phyloP scores from a whole-genome alignment of 2,888 invertebrate genomes.

The Scaptomyza flava region DNA sequence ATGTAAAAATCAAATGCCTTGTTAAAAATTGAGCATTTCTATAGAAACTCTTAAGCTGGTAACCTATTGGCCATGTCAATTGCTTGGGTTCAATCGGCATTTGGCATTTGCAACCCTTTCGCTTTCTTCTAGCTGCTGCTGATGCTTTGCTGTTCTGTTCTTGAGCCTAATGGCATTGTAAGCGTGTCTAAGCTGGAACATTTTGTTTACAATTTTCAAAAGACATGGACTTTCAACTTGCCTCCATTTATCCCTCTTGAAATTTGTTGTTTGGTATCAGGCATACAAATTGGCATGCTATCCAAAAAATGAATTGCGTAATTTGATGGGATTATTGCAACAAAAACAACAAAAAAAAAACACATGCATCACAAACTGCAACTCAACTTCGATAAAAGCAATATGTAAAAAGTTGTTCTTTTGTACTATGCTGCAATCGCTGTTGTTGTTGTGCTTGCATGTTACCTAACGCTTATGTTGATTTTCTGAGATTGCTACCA shows the following conservation, averaged over 20 bases:
- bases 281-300: conserved; percentile 74
- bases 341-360: neutral
- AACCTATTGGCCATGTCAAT: conserved; percentile 57
- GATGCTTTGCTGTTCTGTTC: conserved; percentile 13
- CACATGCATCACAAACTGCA: conserved; percentile 36
- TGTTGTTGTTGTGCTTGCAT: conserved; percentile 23
- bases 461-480: conserved; percentile 60
- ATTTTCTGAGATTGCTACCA: conserved; percentile 46
- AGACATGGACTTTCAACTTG: conserved; percentile 37
- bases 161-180: conserved; percentile 70
- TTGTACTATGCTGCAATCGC: conserved; percentile 5
- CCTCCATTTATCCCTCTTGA: conserved; percentile 7
- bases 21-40: conserved; percentile 35
- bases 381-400: conserved; percentile 39
- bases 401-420: conserved; percentile 48
- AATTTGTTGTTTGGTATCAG: conserved; percentile 37
- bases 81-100: conserved; percentile 53
- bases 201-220: conserved; percentile 64
- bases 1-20: conserved; percentile 30
- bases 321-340: conserved; percentile 55
- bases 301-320: conserved; percentile 76
- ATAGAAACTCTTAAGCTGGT: conserved; percentile 49
- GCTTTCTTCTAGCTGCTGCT: neutral
- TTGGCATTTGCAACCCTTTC: conserved; percentile 44
- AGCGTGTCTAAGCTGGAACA: conserved; percentile 67